A percentile compares a stretch with the other conserved stretches of the same genome.
Conservation (phyloP, 2,888 invertebrate species). For the Eilema caniola region DNA sequence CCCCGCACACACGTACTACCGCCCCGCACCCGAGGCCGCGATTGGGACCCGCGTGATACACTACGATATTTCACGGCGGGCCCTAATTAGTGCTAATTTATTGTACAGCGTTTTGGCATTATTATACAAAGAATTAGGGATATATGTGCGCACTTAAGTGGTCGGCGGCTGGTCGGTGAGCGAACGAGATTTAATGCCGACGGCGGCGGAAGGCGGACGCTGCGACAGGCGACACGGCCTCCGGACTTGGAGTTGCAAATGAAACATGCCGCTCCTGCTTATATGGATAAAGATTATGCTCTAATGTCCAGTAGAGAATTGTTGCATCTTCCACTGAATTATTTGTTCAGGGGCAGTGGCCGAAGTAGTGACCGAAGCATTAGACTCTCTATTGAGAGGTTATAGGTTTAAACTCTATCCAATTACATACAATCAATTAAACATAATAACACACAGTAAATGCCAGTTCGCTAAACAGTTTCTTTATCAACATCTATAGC, state of each 20-base stretch:
- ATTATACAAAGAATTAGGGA: slow-evolving; percentile 47
- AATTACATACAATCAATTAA: not conserved
- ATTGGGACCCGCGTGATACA: slow-evolving; percentile 19
- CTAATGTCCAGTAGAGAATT: not conserved
- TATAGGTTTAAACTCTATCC: not conserved
- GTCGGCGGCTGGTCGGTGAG: slow-evolving; percentile 13
- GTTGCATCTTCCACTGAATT: too few relatives aligned
- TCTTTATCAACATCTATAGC: too few relatives aligned
- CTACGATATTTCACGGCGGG: slow-evolving; percentile 32
- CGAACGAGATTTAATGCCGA: slow-evolving; percentile 9
- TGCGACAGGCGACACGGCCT: not conserved
- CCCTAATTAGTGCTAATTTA: slow-evolving; percentile 60
- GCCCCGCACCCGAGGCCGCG: not conserved
- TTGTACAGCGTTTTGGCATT: slow-evolving; percentile 35
- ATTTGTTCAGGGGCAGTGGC: not conserved
- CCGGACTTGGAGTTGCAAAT: slow-evolving; percentile 8
- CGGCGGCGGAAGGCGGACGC: slow-evolving; percentile 9
- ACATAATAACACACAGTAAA: too few relatives aligned
- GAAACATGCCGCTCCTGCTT: slow-evolving; percentile 8
- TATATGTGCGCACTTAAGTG: slow-evolving; percentile 22
- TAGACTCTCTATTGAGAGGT: not conserved
- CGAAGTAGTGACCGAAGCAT: not conserved
- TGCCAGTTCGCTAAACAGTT: too few relatives aligned
- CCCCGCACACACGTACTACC: not conserved
- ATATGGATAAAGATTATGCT: not conserved